Base-by-base conservation (phyloP, 2,888 invertebrate species). In the Exocentrus adspersus region DNA sequence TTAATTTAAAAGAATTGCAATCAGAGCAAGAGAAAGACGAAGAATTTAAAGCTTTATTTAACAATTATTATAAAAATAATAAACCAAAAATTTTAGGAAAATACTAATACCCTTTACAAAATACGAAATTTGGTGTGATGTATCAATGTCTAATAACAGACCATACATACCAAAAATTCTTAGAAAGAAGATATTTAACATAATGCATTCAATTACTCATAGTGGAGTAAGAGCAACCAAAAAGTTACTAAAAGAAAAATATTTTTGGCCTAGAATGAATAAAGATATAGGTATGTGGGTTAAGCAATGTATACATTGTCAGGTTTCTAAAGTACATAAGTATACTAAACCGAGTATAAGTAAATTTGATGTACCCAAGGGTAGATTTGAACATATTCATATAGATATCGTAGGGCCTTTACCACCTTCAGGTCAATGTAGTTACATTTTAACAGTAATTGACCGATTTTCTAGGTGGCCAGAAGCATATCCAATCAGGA, bases 1-100 rank as follows among this genome's bases (percentile, higher is more conserved):
- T 5, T 7, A 32, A 10, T 10, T 32, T 32, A 32, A 2, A 32
- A 32, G 10, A 32, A 2, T 32, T 32, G n/a, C 6, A 32, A 32
- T 10, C n/a, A n/a, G 32, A 32, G n/a, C 9, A 32, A 32, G n/a
- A 32, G 4, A 32, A 32, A 32, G 62, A 65, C 12, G 53, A 58
- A n/a, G 79, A 80, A 5, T 32, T 10, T 10, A 10, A 32, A 32
- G 32, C 32, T 2, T 10, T 32, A 32, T 32, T n/a, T 32, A 32
- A 32, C n/a, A 32, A 2, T 32, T 10, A 32, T 10, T 24, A 24
- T 24, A 32, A 32, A n/a, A 32, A 32, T 2, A 32, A n/a, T 32
- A n/a, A n/a, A n/a, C n/a, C 42, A 7, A 42, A 42, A 16, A 16
- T 42, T 10, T 14, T 42, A 42, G 16, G 4, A 42, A 14, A 42